Evolutionary conservation across 2,797 vertebrate species (phyloP), one percentile per base, ranked within the genome.

Genomic region (Denticeps clupeoides): DNA sequence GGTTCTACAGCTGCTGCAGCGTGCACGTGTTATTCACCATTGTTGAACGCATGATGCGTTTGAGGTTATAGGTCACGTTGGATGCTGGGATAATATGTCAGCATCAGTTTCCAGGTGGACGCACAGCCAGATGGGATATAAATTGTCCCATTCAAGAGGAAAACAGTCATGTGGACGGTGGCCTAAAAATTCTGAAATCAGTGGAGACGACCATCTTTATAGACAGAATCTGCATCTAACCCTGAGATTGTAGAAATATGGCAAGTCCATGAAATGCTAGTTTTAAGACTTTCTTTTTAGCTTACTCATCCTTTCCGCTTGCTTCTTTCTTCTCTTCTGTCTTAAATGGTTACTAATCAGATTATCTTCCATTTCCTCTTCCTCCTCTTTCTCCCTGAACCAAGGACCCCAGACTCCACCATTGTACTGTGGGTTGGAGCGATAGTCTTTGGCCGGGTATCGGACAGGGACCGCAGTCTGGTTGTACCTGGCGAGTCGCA

Each of bases 401-500:
- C 94, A 99, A 0, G 94, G 94, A 1, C 93, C 93, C 94, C 94
- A 99, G 11, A 95, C 93, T 0, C 93, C 94, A 4, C 92, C 93
- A 0, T 94, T 90, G 59, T 94, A 88, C 68, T 87, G 88, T 0
- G 94, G 94, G 69, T 99, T 95, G 15, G 93, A 95, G 28, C 90
- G 83, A 13, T 90, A 82, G 74, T 99, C 94, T 64, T 90, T 93
- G 1, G 92, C 79, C 0, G 94, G 93, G 66, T 93, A 99, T 35
- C 91, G 85, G 11, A 96, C 93, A 0, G 91, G 89, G 51, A 97
- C 90, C 0, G 94, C 90, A 0, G 93, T 95, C 71, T 73, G 90
- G 55, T 91, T 93, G 72, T 91, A 95, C 54, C 88, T 87, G 0
- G 85, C 86, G 28, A 99, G 82, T 53, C 86, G 81, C 43, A 80